phyloP scores from a whole-genome alignment of 2,888 invertebrate genomes.

The Theristus sp. region DNA sequence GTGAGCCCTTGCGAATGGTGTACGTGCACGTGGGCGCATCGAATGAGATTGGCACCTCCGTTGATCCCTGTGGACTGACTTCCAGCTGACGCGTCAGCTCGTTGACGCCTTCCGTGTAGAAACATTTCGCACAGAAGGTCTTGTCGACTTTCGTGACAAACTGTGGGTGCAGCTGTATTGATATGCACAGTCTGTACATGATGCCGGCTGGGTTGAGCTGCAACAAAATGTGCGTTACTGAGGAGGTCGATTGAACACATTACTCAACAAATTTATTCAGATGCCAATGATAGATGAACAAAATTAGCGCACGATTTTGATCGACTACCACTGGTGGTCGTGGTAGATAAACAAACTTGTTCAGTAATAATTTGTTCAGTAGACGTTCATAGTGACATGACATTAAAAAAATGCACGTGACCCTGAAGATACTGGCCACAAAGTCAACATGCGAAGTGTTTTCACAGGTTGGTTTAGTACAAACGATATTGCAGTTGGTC shows the following conservation, averaged over 20 bases:
- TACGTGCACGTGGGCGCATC: constrained; percentile 1
- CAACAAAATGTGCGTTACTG: background rate
- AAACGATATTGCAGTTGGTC: too few species aligned
- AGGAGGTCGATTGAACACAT: too few species aligned
- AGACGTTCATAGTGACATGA: too few species aligned
- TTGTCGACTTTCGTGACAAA: constrained; percentile 27
- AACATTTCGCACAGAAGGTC: constrained; percentile 26
- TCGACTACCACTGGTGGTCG: too few species aligned
- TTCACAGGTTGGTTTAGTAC: too few species aligned
- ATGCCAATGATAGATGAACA: too few species aligned
- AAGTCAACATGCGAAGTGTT: too few species aligned
- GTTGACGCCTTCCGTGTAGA: constrained; percentile 19
- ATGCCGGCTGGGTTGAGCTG: constrained; percentile 20
- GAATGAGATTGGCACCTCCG: constrained; percentile 1
- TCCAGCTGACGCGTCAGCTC: background rate
- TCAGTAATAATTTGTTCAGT: too few species aligned
- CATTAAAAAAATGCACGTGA: too few species aligned
- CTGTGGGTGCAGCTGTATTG: constrained; percentile 25
- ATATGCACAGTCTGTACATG: constrained; percentile 21
- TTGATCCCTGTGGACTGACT: background rate
- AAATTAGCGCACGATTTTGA: too few species aligned
- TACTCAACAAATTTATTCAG: too few species aligned
- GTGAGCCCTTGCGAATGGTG: constrained; percentile 10
- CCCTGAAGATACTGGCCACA: too few species aligned
- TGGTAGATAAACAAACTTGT: background rate